Evolutionary conservation across 1,140 invertebrate species (phyloP).

Genomic region (Drosophila persimilis): DNA sequence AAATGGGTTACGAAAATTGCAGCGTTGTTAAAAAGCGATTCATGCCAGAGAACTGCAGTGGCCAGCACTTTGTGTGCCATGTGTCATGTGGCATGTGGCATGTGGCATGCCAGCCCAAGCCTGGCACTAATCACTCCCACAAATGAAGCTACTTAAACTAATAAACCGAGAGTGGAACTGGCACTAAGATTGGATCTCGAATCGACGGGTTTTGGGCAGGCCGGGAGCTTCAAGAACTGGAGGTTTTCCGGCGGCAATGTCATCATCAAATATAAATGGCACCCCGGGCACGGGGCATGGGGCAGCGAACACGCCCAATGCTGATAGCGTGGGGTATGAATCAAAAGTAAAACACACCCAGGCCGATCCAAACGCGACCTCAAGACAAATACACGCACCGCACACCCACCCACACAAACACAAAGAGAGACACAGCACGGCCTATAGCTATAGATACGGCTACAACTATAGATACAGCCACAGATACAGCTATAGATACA

Average conservation of each 20-base stretch:
- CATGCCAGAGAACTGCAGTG: constrained; percentile 36
- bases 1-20: constrained; percentile 60
- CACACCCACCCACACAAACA: constrained; percentile 14
- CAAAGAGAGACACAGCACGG: constrained; percentile 5
- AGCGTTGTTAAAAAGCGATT: constrained; percentile 77
- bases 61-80: constrained; percentile 49
- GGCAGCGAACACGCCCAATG: constrained; percentile 62
- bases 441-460: not conserved
- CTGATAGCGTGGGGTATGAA: constrained; percentile 70
- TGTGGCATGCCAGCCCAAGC: not conserved
- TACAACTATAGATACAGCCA: constrained; percentile 22
- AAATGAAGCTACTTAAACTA: constrained; percentile 75
- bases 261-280: constrained; percentile 66
- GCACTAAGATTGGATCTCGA: constrained; percentile 27
- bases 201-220: no score
- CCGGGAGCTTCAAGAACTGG: not conserved
- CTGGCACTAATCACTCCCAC: constrained; percentile 67
- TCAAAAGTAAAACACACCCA: constrained; percentile 77
- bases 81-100: constrained; percentile 8
- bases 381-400: constrained; percentile 38
- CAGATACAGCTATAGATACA: constrained; percentile 20
- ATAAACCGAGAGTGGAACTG: constrained; percentile 70
- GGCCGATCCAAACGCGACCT: constrained; percentile 27
- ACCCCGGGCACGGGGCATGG: not conserved
- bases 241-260: constrained; percentile 54